Evolutionary conservation across 2,797 vertebrate genomes (phyloP).

Genomic region (Okamejei kenojei): DNA sequence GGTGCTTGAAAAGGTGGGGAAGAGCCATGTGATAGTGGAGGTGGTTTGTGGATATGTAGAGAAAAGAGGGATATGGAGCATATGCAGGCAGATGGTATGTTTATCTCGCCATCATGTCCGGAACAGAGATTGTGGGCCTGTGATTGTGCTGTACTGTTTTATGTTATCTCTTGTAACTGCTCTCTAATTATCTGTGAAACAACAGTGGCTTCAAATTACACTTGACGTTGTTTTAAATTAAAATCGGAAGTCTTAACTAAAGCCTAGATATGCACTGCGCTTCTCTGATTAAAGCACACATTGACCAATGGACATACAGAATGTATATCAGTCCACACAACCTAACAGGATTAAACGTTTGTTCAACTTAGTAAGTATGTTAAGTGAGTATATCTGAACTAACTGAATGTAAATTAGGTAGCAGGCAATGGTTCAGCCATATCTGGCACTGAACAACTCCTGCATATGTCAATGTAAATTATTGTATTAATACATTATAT

Average conservation of each 20-base stretch:
- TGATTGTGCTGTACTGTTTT: no score
- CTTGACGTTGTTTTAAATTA: no score
- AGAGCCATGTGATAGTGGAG: no score
- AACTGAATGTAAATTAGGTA: not conserved
- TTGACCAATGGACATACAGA: not conserved
- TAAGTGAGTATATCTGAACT: not conserved
- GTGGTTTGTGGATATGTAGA: no score
- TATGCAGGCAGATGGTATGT: no score
- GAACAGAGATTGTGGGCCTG: no score
- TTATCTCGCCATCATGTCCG: no score
- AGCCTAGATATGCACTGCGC: not conserved
- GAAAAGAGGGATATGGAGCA: no score
- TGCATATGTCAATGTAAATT: not conserved
- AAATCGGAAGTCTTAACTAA: no score
- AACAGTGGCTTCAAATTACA: not conserved
- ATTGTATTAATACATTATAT: not conserved
- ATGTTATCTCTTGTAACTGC: not conserved
- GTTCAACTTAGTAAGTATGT: not conserved
- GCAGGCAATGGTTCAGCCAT: not conserved
- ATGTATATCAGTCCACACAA: not conserved
- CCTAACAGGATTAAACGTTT: not conserved
- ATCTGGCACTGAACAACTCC: not conserved
- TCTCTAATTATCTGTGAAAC: not conserved
- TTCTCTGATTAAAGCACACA: not conserved
- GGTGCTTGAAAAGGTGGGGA: no score